phyloP scores from a whole-genome alignment of 2,888 invertebrate genomes.

The Apamea epomidion region DNA sequence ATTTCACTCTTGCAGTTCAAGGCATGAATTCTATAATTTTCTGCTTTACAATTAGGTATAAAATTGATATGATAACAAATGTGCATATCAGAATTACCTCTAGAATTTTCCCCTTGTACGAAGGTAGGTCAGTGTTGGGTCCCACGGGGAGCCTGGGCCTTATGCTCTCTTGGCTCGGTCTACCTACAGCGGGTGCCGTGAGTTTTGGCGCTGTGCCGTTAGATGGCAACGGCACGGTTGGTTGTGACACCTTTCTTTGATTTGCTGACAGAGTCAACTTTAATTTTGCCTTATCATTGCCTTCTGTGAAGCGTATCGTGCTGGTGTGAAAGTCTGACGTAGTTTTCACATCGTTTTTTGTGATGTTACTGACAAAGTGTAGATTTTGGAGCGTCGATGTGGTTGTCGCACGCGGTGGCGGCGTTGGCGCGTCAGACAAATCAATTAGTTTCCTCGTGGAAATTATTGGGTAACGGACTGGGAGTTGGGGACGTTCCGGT shows the following conservation, averaged over 20 bases:
- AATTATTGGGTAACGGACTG: slow-evolving; percentile 86
- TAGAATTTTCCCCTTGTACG: slow-evolving; percentile 76
- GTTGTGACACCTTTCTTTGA: slow-evolving; percentile 76
- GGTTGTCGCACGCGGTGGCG: slow-evolving; percentile 81
- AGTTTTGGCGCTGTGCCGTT: slow-evolving; percentile 73
- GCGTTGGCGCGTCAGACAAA: slow-evolving; percentile 84
- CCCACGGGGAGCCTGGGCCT: slow-evolving; percentile 64
- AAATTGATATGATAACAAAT: slow-evolving; percentile 83
- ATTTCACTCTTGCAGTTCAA: slow-evolving; percentile 75
- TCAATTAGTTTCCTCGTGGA: slow-evolving; percentile 86
- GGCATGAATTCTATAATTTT: slow-evolving; percentile 73
- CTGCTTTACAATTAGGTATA: slow-evolving; percentile 79
- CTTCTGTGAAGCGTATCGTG: slow-evolving; percentile 87
- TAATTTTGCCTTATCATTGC: slow-evolving; percentile 83
- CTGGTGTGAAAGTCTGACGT: slow-evolving; percentile 83
- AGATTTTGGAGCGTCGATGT: slow-evolving; percentile 75
- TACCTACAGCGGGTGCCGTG: slow-evolving; percentile 69
- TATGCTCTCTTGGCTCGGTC: slow-evolving; percentile 67
- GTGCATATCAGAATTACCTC: slow-evolving; percentile 88
- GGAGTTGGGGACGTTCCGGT: slow-evolving; percentile 86
- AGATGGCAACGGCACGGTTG: slow-evolving; percentile 66
- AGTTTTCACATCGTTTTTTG: slow-evolving; percentile 79
- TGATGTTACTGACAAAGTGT: slow-evolving; percentile 86
- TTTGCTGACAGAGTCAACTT: slow-evolving; percentile 84
- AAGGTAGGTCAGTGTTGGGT: slow-evolving; percentile 61